A percentile compares a stretch with the other conserved stretches of the same genome.
phyloP scores from a whole-genome alignment of 30 jellyfish, hydroid and myxozoan species.

The Aurelia aurita complex sp. Pacific region DNA sequence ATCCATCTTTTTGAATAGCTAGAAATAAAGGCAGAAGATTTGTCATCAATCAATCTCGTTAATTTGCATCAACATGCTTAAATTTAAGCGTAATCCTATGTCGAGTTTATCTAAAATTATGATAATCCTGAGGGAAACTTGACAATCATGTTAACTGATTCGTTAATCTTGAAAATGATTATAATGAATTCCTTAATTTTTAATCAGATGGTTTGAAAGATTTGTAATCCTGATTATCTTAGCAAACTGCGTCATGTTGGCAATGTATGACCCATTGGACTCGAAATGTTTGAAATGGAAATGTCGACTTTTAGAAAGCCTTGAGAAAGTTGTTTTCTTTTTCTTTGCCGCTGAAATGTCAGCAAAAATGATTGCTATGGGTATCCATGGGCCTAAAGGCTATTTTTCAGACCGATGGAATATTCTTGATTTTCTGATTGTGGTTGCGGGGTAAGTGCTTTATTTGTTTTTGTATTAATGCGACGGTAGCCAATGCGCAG shows the following conservation, averaged over 20 bases:
- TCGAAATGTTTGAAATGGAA: slow-evolving; percentile 46
- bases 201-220: slow-evolving; percentile 91
- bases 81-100: no score
- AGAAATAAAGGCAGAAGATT: no score
- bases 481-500: not conserved
- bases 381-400: slow-evolving; percentile 67
- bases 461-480: not conserved
- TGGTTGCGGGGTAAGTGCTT: slow-evolving; percentile 79
- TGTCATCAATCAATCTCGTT: no score
- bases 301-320: slow-evolving; percentile 65
- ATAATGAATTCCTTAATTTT: slow-evolving; percentile 23
- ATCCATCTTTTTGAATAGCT: no score
- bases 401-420: slow-evolving; percentile 92
- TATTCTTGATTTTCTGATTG: slow-evolving; percentile 82
- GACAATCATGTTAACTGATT: not conserved
- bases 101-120: no score
- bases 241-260: slow-evolving; percentile 86
- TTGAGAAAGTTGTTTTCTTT: slow-evolving; percentile 77
- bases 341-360: slow-evolving; percentile 89
- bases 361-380: slow-evolving; percentile 91
- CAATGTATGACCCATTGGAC: slow-evolving; percentile 86
- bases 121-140: no score
- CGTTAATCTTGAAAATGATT: not conserved
- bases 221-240: slow-evolving; percentile 76
- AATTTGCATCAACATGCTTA: no score